A percentile compares a stretch with the other conserved stretches of the same genome.
These are phyloP conservation scores for Telenomus remus DNA, from an alignment of 1,140 invertebrate species.

Conservation along the genomic window DNA sequence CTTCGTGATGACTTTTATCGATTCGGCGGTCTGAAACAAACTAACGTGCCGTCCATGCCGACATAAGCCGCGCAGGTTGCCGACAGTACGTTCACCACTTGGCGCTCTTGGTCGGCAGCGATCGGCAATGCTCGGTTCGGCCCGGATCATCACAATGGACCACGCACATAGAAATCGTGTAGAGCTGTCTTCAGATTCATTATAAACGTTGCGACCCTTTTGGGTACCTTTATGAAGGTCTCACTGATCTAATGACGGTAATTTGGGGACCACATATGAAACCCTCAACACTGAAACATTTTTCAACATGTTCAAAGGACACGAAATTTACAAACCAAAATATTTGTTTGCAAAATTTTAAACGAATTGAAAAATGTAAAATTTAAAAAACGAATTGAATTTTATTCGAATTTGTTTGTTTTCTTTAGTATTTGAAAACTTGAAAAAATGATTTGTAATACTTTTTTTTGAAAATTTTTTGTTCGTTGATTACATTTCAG, in stretches of 20 bases:
- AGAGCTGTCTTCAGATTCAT: slow-evolving; percentile 41
- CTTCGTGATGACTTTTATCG: not conserved
- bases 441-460: too few relatives aligned
- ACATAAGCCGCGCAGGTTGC: slow-evolving; percentile 56
- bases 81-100: slow-evolving; percentile 55
- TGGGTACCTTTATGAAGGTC: slow-evolving; percentile 27
- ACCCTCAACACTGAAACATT: not conserved
- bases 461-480: too few relatives aligned
- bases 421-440: too few relatives aligned
- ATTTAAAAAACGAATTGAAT: too few relatives aligned
- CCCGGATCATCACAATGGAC: slow-evolving; percentile 51
- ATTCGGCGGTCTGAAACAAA: slow-evolving; percentile 8
- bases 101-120: slow-evolving; percentile 21
- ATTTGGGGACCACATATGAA: too few relatives aligned
- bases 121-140: slow-evolving; percentile 39
- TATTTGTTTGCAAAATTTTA: too few relatives aligned
- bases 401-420: too few relatives aligned
- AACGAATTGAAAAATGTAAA: too few relatives aligned
- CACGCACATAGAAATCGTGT: slow-evolving; percentile 32
- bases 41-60: slow-evolving; percentile 41
- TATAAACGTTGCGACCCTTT: slow-evolving; percentile 36
- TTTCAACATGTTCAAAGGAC: too few relatives aligned
- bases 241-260: not conserved
- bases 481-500: too few relatives aligned
- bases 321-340: too few relatives aligned